A percentile compares a stretch with the other conserved stretches of the same genome.
Conservation (phyloP, 2,797 vertebrate species). For the Cynopterus sphinx region DNA sequence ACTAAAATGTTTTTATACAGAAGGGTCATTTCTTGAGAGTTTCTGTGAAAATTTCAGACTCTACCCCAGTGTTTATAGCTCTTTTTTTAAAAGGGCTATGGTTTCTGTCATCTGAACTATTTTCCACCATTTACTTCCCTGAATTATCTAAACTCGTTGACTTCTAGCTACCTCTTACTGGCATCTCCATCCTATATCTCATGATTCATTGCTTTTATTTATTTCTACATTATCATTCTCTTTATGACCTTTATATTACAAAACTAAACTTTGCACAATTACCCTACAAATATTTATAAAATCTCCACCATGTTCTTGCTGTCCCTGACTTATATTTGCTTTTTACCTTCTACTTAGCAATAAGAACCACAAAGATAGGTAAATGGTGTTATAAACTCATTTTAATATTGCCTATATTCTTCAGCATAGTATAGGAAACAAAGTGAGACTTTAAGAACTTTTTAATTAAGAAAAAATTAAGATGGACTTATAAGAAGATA, state of each 20-base stretch:
- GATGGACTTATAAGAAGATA: neutral
- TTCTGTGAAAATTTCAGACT: neutral
- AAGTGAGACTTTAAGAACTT: neutral
- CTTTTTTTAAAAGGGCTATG: neutral
- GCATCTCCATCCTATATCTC: neutral
- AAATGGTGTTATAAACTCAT: neutral
- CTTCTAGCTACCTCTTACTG: neutral
- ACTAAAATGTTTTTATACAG: neutral
- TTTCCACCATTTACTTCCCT: neutral
- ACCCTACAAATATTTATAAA: constrained; percentile 44
- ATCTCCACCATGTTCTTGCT: neutral
- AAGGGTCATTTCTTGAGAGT: neutral
- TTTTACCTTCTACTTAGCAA: neutral
- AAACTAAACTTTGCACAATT: constrained; percentile 33
- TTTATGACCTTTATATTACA: neutral
- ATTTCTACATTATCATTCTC: neutral
- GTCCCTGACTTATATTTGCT: neutral
- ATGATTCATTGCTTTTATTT: neutral
- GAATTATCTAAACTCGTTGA: neutral
- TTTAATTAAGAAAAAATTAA: neutral
- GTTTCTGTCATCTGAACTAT: neutral
- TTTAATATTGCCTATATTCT: neutral
- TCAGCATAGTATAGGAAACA: neutral
- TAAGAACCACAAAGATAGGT: neutral
- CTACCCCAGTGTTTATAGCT: neutral